Evolutionary conservation across 2,113 vertebrate genomes (phyloP).

Genomic region (Grallaria varia): DNA sequence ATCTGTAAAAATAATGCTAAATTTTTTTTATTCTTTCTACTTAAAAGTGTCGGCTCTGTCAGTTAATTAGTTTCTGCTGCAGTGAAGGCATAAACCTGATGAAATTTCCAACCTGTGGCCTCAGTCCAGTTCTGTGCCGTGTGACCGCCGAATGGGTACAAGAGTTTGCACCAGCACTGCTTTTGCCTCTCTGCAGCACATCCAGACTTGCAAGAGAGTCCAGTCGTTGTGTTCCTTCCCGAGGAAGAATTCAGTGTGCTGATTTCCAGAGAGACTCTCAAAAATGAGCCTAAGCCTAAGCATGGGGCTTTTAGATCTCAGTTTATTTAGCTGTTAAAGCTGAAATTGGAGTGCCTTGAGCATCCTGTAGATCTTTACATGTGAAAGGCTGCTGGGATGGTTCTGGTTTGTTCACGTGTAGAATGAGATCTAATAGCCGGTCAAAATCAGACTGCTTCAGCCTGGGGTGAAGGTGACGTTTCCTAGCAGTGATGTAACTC

Average conservation of each 20-base stretch:
- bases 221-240: background rate
- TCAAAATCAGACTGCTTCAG: background rate
- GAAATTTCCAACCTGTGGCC: background rate
- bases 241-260: background rate
- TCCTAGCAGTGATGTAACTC: background rate
- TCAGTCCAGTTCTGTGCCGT: background rate
- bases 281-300: background rate
- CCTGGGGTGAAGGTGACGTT: background rate
- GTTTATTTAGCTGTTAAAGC: background rate
- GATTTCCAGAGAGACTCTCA: background rate
- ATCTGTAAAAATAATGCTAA: background rate
- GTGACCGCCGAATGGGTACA: background rate
- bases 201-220: background rate
- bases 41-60: background rate
- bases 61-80: background rate
- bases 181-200: background rate
- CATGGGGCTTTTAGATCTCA: background rate
- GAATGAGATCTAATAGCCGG: background rate
- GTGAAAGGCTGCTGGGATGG: background rate
- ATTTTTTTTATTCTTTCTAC: background rate
- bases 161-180: background rate
- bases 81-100: background rate
- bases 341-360: background rate
- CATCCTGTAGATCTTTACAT: background rate
- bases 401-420: background rate